phyloP scores from a whole-genome alignment of 2,888 invertebrate genomes.

The Watsonalla binaria region DNA sequence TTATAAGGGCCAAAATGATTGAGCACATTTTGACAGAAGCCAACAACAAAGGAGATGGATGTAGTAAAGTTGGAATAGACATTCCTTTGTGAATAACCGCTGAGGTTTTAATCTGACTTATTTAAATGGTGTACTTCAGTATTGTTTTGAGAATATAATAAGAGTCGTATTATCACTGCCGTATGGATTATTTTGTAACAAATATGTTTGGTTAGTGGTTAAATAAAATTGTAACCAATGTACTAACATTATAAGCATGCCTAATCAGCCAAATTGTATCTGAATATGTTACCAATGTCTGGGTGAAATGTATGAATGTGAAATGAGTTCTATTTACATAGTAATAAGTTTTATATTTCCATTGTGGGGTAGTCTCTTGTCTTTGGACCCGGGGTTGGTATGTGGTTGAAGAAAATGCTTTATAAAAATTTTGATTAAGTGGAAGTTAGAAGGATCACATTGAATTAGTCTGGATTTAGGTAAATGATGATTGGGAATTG shows the following conservation, averaged over 20 bases:
- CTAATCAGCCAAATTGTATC: slow-evolving; percentile 57
- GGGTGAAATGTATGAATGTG: not conserved
- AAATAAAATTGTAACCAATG: slow-evolving; percentile 11
- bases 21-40: too few species aligned
- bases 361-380: not conserved
- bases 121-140: not conserved
- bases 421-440: not conserved
- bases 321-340: not conserved
- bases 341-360: not conserved
- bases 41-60: too few species aligned
- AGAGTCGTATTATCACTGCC: slow-evolving; percentile 2
- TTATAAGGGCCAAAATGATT: too few species aligned
- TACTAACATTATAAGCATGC: slow-evolving; percentile 24
- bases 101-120: not conserved
- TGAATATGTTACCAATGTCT: slow-evolving; percentile 20
- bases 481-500: too few species aligned
- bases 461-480: too few species aligned
- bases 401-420: not conserved
- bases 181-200: not conserved
- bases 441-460: too few species aligned
- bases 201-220: slow-evolving; percentile 2
- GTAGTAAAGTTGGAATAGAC: not conserved
- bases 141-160: not conserved
- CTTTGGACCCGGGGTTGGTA: too few species aligned
- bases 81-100: not conserved